phyloP scores from a whole-genome alignment of 2,888 invertebrate species.

The Rhingia rostrata region DNA sequence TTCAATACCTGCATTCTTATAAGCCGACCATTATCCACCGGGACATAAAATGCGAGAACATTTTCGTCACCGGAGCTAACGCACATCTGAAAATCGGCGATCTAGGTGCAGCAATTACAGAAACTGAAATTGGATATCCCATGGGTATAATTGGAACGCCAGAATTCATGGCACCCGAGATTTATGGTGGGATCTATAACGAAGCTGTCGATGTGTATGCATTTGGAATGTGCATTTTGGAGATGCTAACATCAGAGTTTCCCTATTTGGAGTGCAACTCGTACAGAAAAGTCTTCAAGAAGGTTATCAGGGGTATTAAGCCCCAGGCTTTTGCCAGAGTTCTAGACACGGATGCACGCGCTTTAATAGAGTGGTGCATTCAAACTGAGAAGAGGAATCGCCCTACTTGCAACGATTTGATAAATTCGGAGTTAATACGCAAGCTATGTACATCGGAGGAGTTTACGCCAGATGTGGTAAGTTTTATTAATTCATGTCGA shows the following conservation, averaged over 20 bases:
- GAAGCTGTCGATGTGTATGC: conserved; percentile 99
- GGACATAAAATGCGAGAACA: conserved; percentile 98
- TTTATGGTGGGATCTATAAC: conserved; percentile 99
- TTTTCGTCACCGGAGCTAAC: conserved; percentile 99
- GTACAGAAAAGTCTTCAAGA: conserved; percentile 99
- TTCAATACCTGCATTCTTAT: conserved; percentile 97
- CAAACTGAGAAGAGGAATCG: conserved; percentile 93
- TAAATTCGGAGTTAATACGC: conserved; percentile 92
- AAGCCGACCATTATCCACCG: conserved; percentile 98
- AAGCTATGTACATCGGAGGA: too few relatives aligned
- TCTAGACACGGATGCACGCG: conserved; percentile 95
- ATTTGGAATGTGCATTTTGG: conserved; percentile 99
- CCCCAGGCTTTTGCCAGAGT: conserved; percentile 98
- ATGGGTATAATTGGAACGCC: conserved; percentile 96
- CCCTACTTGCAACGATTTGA: conserved; percentile 95
- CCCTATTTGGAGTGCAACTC: conserved; percentile 99
- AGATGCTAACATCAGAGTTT: conserved; percentile 99
- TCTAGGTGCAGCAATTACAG: conserved; percentile 98
- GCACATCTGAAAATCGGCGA: conserved; percentile 99
- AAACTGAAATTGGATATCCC: conserved; percentile 96
- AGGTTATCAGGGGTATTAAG: conserved; percentile 97
- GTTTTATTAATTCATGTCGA: too few relatives aligned
- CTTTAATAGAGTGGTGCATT: conserved; percentile 98
- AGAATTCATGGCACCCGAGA: conserved; percentile 91
- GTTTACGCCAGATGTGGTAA: too few relatives aligned